A percentile compares a stretch with the other conserved stretches of the same genome.
phyloP scores from a whole-genome alignment of 1,140 invertebrate genomes.

The Calosoma granatense region DNA sequence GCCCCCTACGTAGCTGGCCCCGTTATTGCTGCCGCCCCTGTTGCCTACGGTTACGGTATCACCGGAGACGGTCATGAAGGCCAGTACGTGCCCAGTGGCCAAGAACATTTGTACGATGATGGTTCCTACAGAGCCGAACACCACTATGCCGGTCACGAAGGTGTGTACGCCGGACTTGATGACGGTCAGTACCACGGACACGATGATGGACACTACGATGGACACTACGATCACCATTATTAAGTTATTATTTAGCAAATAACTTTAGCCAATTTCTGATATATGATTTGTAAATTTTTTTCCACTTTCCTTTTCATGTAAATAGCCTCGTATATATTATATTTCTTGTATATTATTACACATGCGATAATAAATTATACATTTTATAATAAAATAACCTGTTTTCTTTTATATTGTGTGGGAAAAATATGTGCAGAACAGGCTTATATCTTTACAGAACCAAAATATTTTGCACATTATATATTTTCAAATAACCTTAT shows the following conservation, averaged over 20 bases:
- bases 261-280: not conserved
- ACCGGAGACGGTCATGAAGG: slow-evolving; percentile 16
- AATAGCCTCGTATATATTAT: not conserved
- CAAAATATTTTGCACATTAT: no score
- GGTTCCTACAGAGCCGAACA: slow-evolving; percentile 21
- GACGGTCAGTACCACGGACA: not conserved
- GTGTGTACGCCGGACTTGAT: no score
- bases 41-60: not conserved
- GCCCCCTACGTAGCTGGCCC: no score
- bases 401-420: no score
- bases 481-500: no score
- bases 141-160: slow-evolving; percentile 1
- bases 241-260: not conserved
- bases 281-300: not conserved
- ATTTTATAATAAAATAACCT: not conserved
- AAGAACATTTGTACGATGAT: slow-evolving; percentile 21
- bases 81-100: slow-evolving; percentile 20
- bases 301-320: slow-evolving; percentile 1
- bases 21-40: not conserved
- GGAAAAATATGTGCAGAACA: no score
- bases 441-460: no score
- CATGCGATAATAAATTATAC: not conserved
- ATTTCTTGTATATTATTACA: not conserved
- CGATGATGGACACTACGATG: no score
- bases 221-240: not conserved